phyloP scores from a whole-genome alignment of 2,888 invertebrate species.

The Antitype chi region DNA sequence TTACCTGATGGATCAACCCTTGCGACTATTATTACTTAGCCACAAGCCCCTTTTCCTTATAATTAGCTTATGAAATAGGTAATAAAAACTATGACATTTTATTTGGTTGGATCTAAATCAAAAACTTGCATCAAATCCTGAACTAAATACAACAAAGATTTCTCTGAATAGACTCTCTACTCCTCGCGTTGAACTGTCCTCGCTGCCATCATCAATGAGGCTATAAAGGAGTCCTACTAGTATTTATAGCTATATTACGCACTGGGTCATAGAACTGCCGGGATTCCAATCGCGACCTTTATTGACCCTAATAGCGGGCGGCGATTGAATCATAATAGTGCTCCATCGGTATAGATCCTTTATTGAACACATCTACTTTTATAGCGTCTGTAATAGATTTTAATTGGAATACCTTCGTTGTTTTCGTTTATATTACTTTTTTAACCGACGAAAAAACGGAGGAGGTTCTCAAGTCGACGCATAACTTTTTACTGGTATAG shows the following conservation, averaged over 20 bases:
- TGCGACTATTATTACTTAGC: too few species aligned
- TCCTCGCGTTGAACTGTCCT: background rate
- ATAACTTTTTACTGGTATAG: too few species aligned
- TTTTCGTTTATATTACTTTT: conserved; percentile 10
- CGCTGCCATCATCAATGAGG: background rate
- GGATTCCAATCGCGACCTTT: conserved; percentile 60
- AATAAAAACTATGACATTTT: too few species aligned
- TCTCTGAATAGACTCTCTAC: background rate
- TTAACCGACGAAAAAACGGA: too few species aligned
- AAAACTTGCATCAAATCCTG: background rate
- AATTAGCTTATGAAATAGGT: too few species aligned
- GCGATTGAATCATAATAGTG: conserved; percentile 60
- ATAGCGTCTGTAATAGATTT: conserved; percentile 40
- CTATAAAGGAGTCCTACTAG: conserved; percentile 14
- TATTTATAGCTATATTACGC: conserved; percentile 52
- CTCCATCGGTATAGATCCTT: conserved; percentile 52
- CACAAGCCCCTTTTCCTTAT: background rate
- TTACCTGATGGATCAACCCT: too few species aligned
- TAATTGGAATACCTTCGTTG: conserved; percentile 36
- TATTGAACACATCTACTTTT: conserved; percentile 55
- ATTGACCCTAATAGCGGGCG: conserved; percentile 57
- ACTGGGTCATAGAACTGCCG: conserved; percentile 48
- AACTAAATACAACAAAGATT: background rate
- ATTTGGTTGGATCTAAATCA: background rate
- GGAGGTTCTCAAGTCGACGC: too few species aligned